Base-by-base conservation (phyloP, 2,797 vertebrate species). In the Telmatherina bonti region DNA sequence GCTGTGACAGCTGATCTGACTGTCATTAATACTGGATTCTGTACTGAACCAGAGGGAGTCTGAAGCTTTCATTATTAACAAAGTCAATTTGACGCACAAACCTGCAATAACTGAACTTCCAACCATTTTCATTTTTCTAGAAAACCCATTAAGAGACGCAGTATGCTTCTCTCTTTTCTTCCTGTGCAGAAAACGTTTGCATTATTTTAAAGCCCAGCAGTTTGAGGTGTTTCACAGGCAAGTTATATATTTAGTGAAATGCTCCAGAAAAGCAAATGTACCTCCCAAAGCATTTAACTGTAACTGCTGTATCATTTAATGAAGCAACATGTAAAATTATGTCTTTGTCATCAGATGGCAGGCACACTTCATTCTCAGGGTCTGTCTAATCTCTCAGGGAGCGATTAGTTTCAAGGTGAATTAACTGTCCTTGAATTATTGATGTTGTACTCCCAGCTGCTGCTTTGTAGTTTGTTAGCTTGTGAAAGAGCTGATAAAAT, bases 401-500 rank as follows among this genome's bases (percentile, higher is more conserved):
- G 83, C 80, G 79, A 78, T 52, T 74, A 56, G 62, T 82, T 74
- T 85, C 82, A 89, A 89, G 89, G 88, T 90, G 84, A 92, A 87
- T 92, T 88, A 89, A 88, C 76, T 75, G 67, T 66, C 81, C 81
- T 84, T 92, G 80, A 91, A 92, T 92, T 88, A 90, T 89, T 87
- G 75, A 93, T 87, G 86, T 58, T 87, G 80, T 45, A 43, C 64
- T 84, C 70, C 22, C 33, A 86, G 78, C 78, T 71, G 1, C 66
- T 67, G 55, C 58, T 22, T 13, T 57, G 70, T 41, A 36, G 60
- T 70, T 85, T 85, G 65, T 90, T 79, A 73, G 56, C 5, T 35
- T 66, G 31, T 78, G 70, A 73, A 74, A 78, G 74, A 81, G 70
- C 63, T 63, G 73, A 55, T 83, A 80, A 90, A 86, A 47, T 59